These are phyloP conservation scores for Panthera uncia DNA, from an alignment of 2,113 vertebrate species.

Conservation along the genomic window DNA sequence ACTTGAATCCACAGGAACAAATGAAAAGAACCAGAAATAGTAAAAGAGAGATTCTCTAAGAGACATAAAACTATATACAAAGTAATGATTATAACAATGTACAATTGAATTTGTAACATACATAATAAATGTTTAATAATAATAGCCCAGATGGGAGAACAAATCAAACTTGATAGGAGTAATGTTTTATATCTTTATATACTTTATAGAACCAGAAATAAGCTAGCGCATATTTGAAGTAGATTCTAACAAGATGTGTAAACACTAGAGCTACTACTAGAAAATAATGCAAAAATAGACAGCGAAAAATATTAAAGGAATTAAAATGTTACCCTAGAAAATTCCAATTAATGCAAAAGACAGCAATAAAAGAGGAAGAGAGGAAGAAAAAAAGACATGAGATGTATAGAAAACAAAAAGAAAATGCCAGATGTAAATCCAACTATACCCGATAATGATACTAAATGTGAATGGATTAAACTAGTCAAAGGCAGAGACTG, in stretches of 20 bases:
- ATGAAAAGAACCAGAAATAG: neutral
- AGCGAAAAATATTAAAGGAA: neutral
- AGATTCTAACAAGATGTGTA: neutral
- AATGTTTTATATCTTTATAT: neutral
- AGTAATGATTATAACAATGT: neutral
- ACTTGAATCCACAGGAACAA: neutral
- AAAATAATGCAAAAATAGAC: neutral
- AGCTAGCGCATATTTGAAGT: neutral
- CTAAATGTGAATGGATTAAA: neutral
- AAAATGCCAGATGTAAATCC: neutral
- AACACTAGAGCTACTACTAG: neutral
- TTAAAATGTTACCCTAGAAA: neutral
- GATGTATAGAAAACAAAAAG: neutral
- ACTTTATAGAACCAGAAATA: neutral
- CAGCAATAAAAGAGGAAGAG: neutral
- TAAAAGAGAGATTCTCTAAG: neutral
- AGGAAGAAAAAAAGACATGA: neutral
- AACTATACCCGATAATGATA: neutral
- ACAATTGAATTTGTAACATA: neutral
- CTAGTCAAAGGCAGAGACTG: neutral
- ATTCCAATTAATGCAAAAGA: neutral
- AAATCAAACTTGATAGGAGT: neutral
- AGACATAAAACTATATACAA: neutral
- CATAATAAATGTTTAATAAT: neutral
- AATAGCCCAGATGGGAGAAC: neutral